phyloP scores from a whole-genome alignment of 2,888 invertebrate species.

The Escarpia spicata region DNA sequence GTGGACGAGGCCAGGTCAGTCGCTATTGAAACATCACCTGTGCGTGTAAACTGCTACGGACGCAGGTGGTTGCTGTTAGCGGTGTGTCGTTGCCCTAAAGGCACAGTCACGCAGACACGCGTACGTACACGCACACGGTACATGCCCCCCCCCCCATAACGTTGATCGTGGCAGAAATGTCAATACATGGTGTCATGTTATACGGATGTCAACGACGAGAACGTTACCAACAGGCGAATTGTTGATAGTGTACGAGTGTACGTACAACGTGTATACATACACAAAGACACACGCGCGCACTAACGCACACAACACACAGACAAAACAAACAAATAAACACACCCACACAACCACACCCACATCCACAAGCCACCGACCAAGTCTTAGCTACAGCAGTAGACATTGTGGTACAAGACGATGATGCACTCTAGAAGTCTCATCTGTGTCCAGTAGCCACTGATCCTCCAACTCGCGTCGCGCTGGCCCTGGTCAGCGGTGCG shows the following conservation, averaged over 20 bases:
- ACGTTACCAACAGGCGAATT: neutral
- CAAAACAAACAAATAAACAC: neutral
- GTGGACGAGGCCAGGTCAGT: neutral
- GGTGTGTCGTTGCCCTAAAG: neutral
- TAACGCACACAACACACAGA: neutral
- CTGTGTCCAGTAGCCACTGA: neutral
- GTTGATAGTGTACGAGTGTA: neutral
- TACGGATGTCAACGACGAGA: neutral
- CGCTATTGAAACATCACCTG: neutral
- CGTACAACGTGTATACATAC: neutral
- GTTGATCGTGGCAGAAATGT: neutral
- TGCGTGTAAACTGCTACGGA: neutral
- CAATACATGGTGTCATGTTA: neutral
- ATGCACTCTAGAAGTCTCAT: neutral
- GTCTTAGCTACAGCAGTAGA: neutral
- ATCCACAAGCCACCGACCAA: neutral
- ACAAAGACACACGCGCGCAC: neutral
- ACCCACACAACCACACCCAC: neutral
- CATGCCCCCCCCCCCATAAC: neutral
- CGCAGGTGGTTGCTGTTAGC: neutral
- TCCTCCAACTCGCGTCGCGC: neutral
- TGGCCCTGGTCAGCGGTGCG: neutral
- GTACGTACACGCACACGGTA: neutral
- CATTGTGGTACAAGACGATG: neutral
- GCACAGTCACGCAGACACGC: neutral